A percentile compares a stretch with the other conserved stretches of the same genome.
Conservation (phyloP, 2,888 invertebrate species). For the Leptinotarsa peninsularis region DNA sequence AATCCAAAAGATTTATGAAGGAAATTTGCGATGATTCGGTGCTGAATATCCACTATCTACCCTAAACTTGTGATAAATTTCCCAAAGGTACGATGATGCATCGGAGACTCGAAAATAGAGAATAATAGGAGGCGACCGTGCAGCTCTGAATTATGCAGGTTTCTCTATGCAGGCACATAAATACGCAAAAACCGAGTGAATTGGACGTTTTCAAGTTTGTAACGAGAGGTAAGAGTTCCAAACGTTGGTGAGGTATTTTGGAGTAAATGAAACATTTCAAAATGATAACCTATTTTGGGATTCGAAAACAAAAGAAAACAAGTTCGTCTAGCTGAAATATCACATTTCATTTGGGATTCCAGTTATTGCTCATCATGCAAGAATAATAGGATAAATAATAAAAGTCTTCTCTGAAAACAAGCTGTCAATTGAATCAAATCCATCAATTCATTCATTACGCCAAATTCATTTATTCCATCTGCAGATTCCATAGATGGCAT, state of each 20-base stretch:
- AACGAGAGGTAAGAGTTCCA: not conserved
- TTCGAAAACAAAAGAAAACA: too few relatives aligned
- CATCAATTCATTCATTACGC: too few relatives aligned
- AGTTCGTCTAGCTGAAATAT: too few relatives aligned
- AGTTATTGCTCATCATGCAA: too few relatives aligned
- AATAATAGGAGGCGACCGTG: slow-evolving; percentile 15
- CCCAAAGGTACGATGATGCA: slow-evolving; percentile 5
- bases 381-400: too few relatives aligned
- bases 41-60: slow-evolving; percentile 5
- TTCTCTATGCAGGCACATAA: slow-evolving; percentile 11
- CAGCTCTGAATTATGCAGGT: slow-evolving; percentile 12
- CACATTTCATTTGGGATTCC: too few relatives aligned
- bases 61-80: slow-evolving; percentile 8
- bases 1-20: not conserved
- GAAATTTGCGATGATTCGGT: slow-evolving; percentile 9
- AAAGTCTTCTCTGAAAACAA: too few relatives aligned
- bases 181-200: not conserved
- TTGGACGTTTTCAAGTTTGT: not conserved
- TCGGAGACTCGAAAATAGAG: slow-evolving; percentile 17
- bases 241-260: not conserved
- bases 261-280: not conserved
- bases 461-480: too few relatives aligned
- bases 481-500: too few relatives aligned
- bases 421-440: too few relatives aligned
- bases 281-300: too few relatives aligned